Evolutionary conservation across 2,797 vertebrate species (phyloP).

Genomic region (Novumbra hubbsi): DNA sequence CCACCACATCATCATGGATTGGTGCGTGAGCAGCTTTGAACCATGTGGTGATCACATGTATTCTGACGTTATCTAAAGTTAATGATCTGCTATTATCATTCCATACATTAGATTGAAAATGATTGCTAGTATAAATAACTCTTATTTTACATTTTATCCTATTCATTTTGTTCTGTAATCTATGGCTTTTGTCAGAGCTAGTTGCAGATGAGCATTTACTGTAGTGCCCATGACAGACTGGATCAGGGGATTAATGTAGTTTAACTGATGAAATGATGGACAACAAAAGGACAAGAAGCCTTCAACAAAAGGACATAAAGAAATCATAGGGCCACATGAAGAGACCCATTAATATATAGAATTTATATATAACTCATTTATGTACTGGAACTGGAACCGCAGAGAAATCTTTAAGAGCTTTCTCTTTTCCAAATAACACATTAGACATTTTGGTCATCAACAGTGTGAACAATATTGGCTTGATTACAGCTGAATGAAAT

Average conservation of each 20-base stretch:
- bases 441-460: slow-evolving; percentile 36
- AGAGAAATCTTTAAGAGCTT: slow-evolving; percentile 23
- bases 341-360: not conserved
- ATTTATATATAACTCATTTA: not conserved
- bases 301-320: slow-evolving; percentile 22
- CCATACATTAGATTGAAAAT: not conserved
- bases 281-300: slow-evolving; percentile 17
- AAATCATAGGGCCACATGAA: slow-evolving; percentile 14
- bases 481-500: slow-evolving; percentile 30
- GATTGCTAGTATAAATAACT: not conserved
- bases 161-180: slow-evolving; percentile 24
- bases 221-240: slow-evolving; percentile 37
- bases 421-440: slow-evolving; percentile 31
- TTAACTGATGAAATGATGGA: slow-evolving; percentile 30
- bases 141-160: slow-evolving; percentile 10
- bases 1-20: not conserved
- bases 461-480: slow-evolving; percentile 25
- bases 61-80: not conserved
- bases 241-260: slow-evolving; percentile 50
- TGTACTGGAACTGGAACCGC: not conserved
- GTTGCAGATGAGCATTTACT: slow-evolving; percentile 33
- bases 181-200: slow-evolving; percentile 23
- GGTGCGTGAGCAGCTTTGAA: slow-evolving; percentile 21
- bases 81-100: not conserved
- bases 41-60: not conserved